These are phyloP conservation scores for Ophraella communa DNA, from an alignment of 2,888 invertebrate species.

Conservation along the genomic window DNA sequence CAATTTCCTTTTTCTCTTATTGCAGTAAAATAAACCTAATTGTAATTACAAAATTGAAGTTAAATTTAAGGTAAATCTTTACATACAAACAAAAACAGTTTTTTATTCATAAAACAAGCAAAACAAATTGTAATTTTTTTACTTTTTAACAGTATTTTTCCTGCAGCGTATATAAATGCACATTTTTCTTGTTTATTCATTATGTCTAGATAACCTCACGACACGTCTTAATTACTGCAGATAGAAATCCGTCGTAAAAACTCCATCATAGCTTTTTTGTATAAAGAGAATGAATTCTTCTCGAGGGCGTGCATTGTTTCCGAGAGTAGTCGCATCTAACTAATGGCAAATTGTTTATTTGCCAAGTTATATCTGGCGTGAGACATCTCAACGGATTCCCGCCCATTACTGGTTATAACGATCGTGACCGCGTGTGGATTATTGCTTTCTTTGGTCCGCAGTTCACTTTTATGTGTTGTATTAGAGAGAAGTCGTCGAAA, in stretches of 20 bases:
- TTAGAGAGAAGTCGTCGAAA: conserved; percentile 48
- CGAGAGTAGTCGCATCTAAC: conserved; percentile 20
- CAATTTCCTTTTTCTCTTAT: too few relatives aligned
- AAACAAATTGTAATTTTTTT: too few relatives aligned
- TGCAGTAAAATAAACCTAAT: too few relatives aligned
- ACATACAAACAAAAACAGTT: too few relatives aligned
- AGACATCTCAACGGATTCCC: conserved; percentile 45
- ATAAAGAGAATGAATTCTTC: background rate
- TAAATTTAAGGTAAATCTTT: too few relatives aligned
- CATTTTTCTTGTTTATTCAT: background rate
- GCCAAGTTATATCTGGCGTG: conserved; percentile 43
- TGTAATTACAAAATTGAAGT: too few relatives aligned
- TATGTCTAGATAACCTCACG: background rate
- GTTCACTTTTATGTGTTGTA: conserved; percentile 54
- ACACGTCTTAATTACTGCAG: background rate
- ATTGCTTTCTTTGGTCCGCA: conserved; percentile 55
- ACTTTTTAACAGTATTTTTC: too few relatives aligned
- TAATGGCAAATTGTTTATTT: conserved; percentile 50
- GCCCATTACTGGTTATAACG: conserved; percentile 55
- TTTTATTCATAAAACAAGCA: too few relatives aligned
- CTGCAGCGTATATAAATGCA: too few relatives aligned
- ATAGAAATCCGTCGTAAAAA: background rate
- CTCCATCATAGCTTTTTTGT: background rate
- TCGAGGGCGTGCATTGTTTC: background rate
- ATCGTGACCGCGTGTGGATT: conserved; percentile 55